A percentile compares a stretch with the other conserved stretches of the same genome.
phyloP scores from a whole-genome alignment of 1,140 invertebrate genomes.

The Rhagoletis pomonella region DNA sequence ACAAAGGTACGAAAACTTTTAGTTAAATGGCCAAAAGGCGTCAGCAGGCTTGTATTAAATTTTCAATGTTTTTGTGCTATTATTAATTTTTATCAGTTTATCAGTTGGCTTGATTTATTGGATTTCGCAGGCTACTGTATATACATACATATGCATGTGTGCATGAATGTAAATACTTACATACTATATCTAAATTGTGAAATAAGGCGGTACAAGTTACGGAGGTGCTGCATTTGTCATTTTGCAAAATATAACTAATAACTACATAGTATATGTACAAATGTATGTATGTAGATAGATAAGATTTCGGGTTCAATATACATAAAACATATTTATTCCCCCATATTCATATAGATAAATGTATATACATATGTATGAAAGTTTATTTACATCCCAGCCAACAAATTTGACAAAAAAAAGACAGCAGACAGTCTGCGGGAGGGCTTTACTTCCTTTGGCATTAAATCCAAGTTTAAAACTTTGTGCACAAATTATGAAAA shows the following conservation, averaged over 20 bases:
- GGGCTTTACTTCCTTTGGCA: no score
- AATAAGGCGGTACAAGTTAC: not conserved
- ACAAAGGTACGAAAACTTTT: no score
- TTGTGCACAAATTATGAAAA: no score
- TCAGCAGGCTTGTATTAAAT: not conserved
- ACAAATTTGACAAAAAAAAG: not conserved
- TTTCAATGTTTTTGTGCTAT: not conserved
- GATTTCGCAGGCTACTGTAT: not conserved
- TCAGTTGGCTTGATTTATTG: slow-evolving; percentile 33
- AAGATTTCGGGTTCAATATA: not conserved
- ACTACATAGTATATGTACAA: not conserved
- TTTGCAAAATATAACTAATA: slow-evolving; percentile 8
- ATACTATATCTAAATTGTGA: slow-evolving; percentile 16
- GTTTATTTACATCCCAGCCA: not conserved
- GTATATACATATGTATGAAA: not conserved
- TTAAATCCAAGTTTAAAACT: no score
- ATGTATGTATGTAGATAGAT: not conserved
- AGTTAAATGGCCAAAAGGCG: not conserved
- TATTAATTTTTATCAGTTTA: slow-evolving; percentile 9
- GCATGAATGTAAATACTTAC: not conserved
- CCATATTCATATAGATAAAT: not conserved
- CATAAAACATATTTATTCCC: not conserved
- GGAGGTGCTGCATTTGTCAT: not conserved
- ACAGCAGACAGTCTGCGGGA: no score
- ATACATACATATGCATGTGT: not conserved